phyloP scores from a whole-genome alignment of 2,888 invertebrate genomes.

The Lasioglossum malachurum region DNA sequence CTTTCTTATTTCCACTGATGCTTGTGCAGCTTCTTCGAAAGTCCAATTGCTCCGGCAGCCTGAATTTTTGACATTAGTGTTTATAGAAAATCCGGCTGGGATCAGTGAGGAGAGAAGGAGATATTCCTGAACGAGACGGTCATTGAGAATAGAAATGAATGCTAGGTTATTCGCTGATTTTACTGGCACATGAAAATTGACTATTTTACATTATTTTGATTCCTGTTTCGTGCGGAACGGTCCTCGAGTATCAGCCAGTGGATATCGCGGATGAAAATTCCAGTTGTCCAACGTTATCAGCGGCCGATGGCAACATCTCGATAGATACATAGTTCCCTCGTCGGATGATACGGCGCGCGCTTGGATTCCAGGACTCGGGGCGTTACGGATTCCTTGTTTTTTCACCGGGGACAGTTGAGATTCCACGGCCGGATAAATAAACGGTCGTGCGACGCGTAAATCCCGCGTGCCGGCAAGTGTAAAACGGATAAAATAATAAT shows the following conservation, averaged over 20 bases:
- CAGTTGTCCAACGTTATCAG: slow-evolving; percentile 49
- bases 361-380: slow-evolving; percentile 26
- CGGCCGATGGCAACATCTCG: slow-evolving; percentile 5
- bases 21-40: not conserved
- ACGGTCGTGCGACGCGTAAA: slow-evolving; percentile 28
- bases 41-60: not conserved
- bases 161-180: no score
- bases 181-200: no score
- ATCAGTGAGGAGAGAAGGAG: no score
- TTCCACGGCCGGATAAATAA: slow-evolving; percentile 44
- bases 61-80: not conserved
- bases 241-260: not conserved
- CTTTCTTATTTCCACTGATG: not conserved
- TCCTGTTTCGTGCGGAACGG: not conserved
- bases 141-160: not conserved
- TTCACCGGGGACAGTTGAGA: slow-evolving; percentile 21
- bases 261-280: not conserved
- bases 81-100: not conserved
- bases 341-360: slow-evolving; percentile 26
- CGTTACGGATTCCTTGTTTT: slow-evolving; percentile 32
- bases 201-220: no score
- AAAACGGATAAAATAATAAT: slow-evolving; percentile 34
- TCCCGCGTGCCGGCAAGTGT: slow-evolving; percentile 2
- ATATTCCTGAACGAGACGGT: not conserved
- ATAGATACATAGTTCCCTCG: slow-evolving; percentile 15